Evolutionary conservation across 2,888 invertebrate species (phyloP).

Genomic region (Sympetrum striolatum): DNA sequence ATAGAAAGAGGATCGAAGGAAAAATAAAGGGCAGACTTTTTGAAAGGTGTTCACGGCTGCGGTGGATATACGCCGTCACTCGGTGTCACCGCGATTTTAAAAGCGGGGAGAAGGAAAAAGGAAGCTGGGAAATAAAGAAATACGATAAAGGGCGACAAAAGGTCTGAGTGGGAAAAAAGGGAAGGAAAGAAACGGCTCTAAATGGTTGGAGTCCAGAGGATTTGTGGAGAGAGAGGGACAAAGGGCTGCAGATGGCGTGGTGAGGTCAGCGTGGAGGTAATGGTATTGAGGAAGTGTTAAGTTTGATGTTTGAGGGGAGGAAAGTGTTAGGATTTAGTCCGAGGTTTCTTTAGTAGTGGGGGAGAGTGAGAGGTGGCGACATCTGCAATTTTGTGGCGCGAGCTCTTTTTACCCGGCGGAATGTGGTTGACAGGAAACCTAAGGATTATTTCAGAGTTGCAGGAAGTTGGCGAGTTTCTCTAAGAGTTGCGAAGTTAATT

Average conservation of each 20-base stretch:
- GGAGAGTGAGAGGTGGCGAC: neutral
- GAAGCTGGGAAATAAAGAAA: too few species aligned
- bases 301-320: neutral
- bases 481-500: too few species aligned
- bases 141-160: neutral
- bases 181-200: neutral
- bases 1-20: too few species aligned
- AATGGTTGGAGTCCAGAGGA: neutral
- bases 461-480: too few species aligned
- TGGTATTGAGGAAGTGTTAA: slow-evolving; percentile 16
- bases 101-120: neutral
- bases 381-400: neutral
- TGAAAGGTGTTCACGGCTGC: neutral
- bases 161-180: neutral
- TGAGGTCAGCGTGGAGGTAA: slow-evolving; percentile 12
- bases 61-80: neutral
- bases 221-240: neutral
- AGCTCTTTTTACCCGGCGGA: neutral
- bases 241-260: slow-evolving; percentile 3
- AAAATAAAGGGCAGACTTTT: too few species aligned
- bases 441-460: neutral
- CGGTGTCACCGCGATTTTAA: neutral
- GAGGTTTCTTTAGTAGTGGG: neutral
- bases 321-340: too few species aligned
- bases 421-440: neutral